Evolutionary conservation across 2,113 vertebrate genomes (phyloP).

Genomic region (Castor canadensis): DNA sequence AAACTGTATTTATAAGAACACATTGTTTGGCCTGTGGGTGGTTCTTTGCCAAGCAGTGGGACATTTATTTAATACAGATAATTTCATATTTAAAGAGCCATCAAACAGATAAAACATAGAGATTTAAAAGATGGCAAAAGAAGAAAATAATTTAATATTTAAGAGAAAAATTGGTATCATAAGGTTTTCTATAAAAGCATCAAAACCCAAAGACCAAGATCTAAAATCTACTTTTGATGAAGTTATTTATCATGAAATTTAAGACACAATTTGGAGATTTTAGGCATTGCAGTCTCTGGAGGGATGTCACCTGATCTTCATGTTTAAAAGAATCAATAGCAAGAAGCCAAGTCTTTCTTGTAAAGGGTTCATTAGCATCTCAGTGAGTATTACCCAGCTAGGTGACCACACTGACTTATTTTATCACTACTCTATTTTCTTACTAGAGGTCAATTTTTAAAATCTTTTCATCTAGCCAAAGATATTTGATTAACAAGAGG

Average conservation of each 20-base stretch:
- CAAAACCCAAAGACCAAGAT: background rate
- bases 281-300: background rate
- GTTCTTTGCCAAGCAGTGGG: background rate
- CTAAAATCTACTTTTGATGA: conserved; percentile 1
- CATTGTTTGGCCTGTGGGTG: background rate
- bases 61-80: background rate
- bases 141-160: background rate
- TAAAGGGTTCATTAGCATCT: background rate
- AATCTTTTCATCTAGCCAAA: background rate
- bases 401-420: background rate
- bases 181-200: background rate
- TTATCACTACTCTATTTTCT: background rate
- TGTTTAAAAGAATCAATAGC: background rate
- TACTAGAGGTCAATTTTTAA: background rate
- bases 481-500: background rate
- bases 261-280: background rate
- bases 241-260: background rate
- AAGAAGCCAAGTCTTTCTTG: background rate
- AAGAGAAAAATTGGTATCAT: background rate
- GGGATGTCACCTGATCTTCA: background rate
- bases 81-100: background rate
- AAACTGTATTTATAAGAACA: background rate
- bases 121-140: background rate
- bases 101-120: background rate
- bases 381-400: background rate